These are phyloP conservation scores for Semicossyphus pulcher DNA, from an alignment of 2,113 vertebrate genomes.

Conservation along the genomic window DNA sequence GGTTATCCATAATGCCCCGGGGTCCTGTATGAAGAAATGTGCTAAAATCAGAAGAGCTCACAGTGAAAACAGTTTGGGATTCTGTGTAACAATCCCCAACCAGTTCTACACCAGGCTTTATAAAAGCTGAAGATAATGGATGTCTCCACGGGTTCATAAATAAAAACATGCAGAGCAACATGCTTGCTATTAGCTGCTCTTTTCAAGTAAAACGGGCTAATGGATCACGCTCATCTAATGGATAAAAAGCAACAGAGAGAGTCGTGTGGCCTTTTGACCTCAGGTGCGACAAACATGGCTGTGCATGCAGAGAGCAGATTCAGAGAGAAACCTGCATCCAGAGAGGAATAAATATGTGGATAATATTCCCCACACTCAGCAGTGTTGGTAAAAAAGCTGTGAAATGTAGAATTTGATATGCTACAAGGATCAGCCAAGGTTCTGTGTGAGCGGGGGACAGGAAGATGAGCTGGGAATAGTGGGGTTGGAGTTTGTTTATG, in stretches of 20 bases:
- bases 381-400: slow-evolving; percentile 55
- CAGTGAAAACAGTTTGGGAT: slow-evolving; percentile 32
- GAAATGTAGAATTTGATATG: slow-evolving; percentile 75
- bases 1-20: slow-evolving; percentile 34
- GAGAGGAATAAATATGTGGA: too few species aligned
- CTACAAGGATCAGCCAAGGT: slow-evolving; percentile 66
- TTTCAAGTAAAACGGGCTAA: slow-evolving; percentile 57
- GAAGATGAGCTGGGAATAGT: too few species aligned
- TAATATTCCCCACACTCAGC: slow-evolving; percentile 71
- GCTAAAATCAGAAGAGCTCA: slow-evolving; percentile 55
- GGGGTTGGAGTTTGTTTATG: too few species aligned
- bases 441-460: slow-evolving; percentile 30
- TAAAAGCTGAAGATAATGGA: slow-evolving; percentile 20
- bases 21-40: slow-evolving; percentile 34
- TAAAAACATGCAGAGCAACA: slow-evolving; percentile 66
- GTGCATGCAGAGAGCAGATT: too few species aligned
- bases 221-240: too few species aligned
- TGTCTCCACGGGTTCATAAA: slow-evolving; percentile 66
- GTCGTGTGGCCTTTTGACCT: slow-evolving; percentile 53
- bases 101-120: slow-evolving; percentile 32
- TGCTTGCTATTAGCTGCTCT: slow-evolving; percentile 53
- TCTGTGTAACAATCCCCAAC: slow-evolving; percentile 22
- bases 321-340: too few species aligned
- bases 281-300: too few species aligned
- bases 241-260: slow-evolving; percentile 48